Base-by-base conservation (phyloP, 2,888 invertebrate genomes). In the Melanargia galathea region DNA sequence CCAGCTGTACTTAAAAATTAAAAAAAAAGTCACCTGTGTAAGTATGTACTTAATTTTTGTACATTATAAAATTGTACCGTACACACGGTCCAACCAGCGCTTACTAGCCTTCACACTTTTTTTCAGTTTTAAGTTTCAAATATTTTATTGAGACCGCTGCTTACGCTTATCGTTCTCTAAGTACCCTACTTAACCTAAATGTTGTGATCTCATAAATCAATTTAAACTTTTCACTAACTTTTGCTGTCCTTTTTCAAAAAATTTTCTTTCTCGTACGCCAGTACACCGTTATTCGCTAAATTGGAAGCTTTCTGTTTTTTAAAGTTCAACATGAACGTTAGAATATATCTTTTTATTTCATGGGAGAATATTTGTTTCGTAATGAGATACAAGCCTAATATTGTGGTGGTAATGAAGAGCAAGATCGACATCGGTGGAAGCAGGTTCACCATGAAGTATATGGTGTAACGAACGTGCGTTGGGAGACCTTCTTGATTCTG, bases 401-500 rank as follows among this genome's bases (percentile, higher is more conserved):
- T 48, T 8, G 86, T 43, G 49, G 76, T 75, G 5, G 72, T 11
- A 3, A 73, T 73, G 20, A 85, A 74, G 26, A 84, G 61, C 1
- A 82, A 45, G 30, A 77, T 78, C 16, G 93, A 92, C 0, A 90
- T 62, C 0, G 86, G 86, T 11, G 93, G 94, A 48, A 93, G 65
- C 2, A 93, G 69, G 0, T 90, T 90, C 0, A 91, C 86, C 56
- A 86, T 87, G 69, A 93, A 90, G 72, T 89, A 91, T 45, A 94
- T 81, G 4, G 92, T 80, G 30, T 74, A 72, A 61, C 77, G 77
- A 43, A 94, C 92, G 62, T 86, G 83, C 33, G 84, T 74, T 0
- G 94, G 94, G 0, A 94, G 76, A 1, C 91, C 92, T 71, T 92
- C 90, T 86, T 93, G 93, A 73, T 92, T 90, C 94, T 94, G 91